Percentiles rank a stretch among this genome's conserved stretches.
phyloP scores from a whole-genome alignment of 2,888 invertebrate species.

The Strigamia maritima region DNA sequence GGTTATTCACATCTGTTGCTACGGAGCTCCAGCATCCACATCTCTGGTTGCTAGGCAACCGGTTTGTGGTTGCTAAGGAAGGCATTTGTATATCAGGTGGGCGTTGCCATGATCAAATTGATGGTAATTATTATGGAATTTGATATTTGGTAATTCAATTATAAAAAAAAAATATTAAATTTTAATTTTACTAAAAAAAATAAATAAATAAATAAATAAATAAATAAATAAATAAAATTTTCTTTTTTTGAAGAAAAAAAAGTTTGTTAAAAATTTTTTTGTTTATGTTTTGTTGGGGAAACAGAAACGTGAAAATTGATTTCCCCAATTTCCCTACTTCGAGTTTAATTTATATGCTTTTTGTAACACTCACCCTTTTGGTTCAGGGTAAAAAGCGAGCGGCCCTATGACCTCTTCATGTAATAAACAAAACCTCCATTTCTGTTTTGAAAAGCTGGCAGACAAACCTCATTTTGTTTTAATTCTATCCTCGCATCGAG shows the following conservation, averaged over 20 bases:
- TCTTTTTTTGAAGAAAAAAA: no score
- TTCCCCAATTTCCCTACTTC: background rate
- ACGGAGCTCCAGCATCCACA: conserved; percentile 22
- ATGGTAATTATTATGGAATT: background rate
- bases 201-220: no score
- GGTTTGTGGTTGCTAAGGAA: conserved; percentile 3
- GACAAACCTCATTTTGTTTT: background rate
- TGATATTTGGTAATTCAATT: background rate
- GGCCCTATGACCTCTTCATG: conserved; percentile 25
- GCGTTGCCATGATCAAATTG: background rate
- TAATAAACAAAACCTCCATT: conserved; percentile 27
- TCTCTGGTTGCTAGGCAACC: conserved; percentile 7
- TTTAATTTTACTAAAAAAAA: background rate
- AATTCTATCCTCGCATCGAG: background rate
- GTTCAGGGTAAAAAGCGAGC: background rate
- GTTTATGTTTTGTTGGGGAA: background rate
- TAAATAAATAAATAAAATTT: no score
- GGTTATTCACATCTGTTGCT: conserved; percentile 34
- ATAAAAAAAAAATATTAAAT: background rate
- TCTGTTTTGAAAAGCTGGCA: background rate
- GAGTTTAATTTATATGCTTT: background rate
- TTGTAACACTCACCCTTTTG: background rate
- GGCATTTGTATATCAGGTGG: conserved; percentile 25
- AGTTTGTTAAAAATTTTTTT: background rate
- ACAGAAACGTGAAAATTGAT: background rate